Percentiles rank a stretch among this genome's conserved stretches.
Evolutionary conservation across 1,140 invertebrate genomes (phyloP).

Genomic region (Eufriesea mexicana): DNA sequence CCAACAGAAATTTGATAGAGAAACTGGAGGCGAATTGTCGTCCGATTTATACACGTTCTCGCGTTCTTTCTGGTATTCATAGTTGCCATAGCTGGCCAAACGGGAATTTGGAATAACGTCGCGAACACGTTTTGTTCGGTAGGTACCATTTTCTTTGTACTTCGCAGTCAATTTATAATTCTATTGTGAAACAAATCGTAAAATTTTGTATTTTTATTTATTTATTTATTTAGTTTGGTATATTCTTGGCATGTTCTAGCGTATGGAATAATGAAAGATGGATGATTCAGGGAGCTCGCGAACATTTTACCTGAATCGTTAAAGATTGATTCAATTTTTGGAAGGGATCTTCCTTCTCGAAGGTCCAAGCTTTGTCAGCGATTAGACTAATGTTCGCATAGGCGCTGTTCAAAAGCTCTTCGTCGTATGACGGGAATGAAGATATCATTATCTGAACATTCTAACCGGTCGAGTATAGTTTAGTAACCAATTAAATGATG

Average conservation of each 20-base stretch:
- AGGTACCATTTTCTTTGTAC: slow-evolving; percentile 59
- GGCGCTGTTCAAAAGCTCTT: slow-evolving; percentile 75
- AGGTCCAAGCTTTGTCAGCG: slow-evolving; percentile 76
- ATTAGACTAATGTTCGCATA: slow-evolving; percentile 77
- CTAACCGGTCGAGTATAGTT: slow-evolving; percentile 56
- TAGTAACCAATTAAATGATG: slow-evolving; percentile 21
- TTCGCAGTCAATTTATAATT: slow-evolving; percentile 71
- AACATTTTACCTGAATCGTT: slow-evolving; percentile 73
- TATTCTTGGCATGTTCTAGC: not conserved
- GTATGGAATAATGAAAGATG: too few species aligned
- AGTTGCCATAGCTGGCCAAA: slow-evolving; percentile 77
- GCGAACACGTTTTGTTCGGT: slow-evolving; percentile 67
- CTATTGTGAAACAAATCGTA: slow-evolving; percentile 49
- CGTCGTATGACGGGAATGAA: slow-evolving; percentile 73
- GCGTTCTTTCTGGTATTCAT: slow-evolving; percentile 74
- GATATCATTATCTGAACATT: slow-evolving; percentile 78
- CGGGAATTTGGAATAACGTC: slow-evolving; percentile 77
- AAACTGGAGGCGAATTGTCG: slow-evolving; percentile 2
- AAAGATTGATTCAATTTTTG: slow-evolving; percentile 75
- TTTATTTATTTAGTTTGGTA: not conserved
- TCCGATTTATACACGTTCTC: slow-evolving; percentile 69
- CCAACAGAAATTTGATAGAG: slow-evolving; percentile 24
- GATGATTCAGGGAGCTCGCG: not conserved
- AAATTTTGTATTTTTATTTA: not conserved
- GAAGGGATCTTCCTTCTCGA: slow-evolving; percentile 70